phyloP scores from a whole-genome alignment of 2,113 vertebrate species.

The Oxyruncus cristatus region DNA sequence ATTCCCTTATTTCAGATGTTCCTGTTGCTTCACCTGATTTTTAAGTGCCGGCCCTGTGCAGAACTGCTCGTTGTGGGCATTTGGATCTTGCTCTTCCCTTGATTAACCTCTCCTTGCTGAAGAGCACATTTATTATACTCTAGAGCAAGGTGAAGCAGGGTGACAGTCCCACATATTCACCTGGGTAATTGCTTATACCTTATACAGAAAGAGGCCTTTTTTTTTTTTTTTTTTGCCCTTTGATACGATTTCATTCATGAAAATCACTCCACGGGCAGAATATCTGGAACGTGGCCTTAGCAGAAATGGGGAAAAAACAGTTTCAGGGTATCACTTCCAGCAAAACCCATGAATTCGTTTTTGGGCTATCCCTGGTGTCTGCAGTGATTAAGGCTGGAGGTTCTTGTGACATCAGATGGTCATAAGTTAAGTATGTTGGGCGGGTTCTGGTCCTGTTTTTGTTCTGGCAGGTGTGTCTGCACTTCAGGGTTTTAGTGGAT shows the following conservation, averaged over 20 bases:
- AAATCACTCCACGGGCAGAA: neutral
- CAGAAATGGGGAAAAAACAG: neutral
- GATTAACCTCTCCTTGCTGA: neutral
- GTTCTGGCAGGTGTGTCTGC: neutral
- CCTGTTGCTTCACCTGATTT: neutral
- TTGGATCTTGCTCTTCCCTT: neutral
- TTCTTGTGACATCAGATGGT: neutral
- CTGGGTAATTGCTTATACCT: neutral
- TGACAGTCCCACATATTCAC: neutral
- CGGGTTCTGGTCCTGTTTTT: neutral
- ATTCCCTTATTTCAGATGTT: fast-evolving
- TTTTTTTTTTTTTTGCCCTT: neutral
- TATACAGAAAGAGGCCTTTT: neutral
- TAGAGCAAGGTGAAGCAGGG: neutral
- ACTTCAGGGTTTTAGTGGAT: neutral
- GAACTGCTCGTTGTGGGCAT: neutral
- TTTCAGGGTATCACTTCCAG: neutral
- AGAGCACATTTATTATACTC: neutral
- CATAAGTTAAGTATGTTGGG: neutral
- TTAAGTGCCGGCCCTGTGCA: neutral
- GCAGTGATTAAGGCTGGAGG: neutral
- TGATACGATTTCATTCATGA: neutral
- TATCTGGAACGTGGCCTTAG: neutral
- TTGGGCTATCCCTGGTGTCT: neutral
- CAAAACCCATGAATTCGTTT: neutral